Base-by-base conservation (phyloP, 2,113 vertebrate species). In the Cheirogaleus medius region DNA sequence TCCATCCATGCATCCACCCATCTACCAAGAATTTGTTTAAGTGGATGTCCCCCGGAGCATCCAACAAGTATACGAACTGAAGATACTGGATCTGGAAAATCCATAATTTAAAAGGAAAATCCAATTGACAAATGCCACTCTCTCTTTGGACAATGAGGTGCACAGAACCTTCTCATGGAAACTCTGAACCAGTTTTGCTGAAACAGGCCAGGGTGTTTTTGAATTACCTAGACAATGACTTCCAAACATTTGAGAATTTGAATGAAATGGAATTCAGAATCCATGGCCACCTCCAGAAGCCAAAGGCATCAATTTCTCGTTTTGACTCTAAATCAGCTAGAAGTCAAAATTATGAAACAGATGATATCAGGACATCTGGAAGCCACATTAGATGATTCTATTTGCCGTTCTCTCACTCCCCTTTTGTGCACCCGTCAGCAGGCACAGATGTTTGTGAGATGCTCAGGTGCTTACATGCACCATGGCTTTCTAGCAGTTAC, bases 181-280 rank as follows among this genome's bases (percentile, higher is more conserved):
- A 94, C 52, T 94, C 49, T 76, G 86, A 98, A 32, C 69, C 13
- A 87, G n/a, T 85, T 95, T 95, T 56, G 37, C n/a, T 52, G 34
- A 95, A 85, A 80, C 34, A 64, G 84, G 63, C 37, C 71, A 78
- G 42, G 32, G n/a, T 58, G 42, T 84, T 91, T 47, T 81, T 32
- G 13, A 89, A 92, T 87, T 69, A 96, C 32, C 39, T n/a, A 37
- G 32, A 93, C 60, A 74, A 90, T 52, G 71, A 60, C n/a, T 92
- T 87, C 96, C 77, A 42, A 85, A 95, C 15, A 94, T 21, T 56
- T 78, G 60, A 84, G 86, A 64, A 92, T 83, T 52, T 37, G 60
- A 95, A 94, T 13, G 8, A 37, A 77, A 87, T 49, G 29, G 42
- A 63, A 87, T 56, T 92, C 56, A 52, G 39, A 77, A 96, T 54